A percentile compares a stretch with the other conserved stretches of the same genome.
Evolutionary conservation across 1,140 invertebrate genomes (phyloP).

Genomic region (Cherax destructor): DNA sequence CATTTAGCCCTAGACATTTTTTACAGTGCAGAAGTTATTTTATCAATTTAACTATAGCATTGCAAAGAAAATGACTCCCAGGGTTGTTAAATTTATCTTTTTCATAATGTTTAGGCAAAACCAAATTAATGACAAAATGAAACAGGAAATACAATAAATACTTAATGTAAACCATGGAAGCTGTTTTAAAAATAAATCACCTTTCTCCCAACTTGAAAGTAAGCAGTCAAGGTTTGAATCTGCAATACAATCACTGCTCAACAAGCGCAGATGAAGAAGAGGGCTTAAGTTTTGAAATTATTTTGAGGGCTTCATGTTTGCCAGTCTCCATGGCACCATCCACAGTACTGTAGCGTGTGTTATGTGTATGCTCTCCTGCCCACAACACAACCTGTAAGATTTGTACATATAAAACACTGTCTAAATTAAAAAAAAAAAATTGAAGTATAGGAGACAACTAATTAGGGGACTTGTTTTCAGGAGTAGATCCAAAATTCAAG

Average conservation of each 20-base stretch:
- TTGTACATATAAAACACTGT: not conserved
- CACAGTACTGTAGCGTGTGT: slow-evolving; percentile 53
- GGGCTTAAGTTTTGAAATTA: slow-evolving; percentile 11
- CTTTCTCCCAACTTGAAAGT: not conserved
- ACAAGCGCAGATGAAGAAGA: not conserved
- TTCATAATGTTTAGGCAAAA: too few relatives aligned
- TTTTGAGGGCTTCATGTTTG: not conserved
- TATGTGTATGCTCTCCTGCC: slow-evolving; percentile 59
- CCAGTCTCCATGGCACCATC: slow-evolving; percentile 56
- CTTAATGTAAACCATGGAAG: too few relatives aligned
- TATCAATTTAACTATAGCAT: too few relatives aligned
- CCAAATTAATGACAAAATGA: too few relatives aligned
- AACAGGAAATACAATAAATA: too few relatives aligned
- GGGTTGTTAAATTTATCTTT: too few relatives aligned
- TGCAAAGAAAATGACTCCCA: too few relatives aligned
- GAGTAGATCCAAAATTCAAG: too few relatives aligned
- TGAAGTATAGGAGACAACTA: not conserved
- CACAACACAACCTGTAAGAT: slow-evolving; percentile 44
- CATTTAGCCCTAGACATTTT: too few relatives aligned
- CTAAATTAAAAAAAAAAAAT: not conserved
- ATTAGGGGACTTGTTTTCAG: too few relatives aligned
- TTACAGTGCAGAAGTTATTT: too few relatives aligned
- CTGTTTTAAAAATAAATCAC: too few relatives aligned
- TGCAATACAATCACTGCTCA: not conserved
- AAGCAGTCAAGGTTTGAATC: not conserved